These are phyloP conservation scores for Amphimallon solstitiale DNA, from an alignment of 2,888 invertebrate species.

Conservation along the genomic window DNA sequence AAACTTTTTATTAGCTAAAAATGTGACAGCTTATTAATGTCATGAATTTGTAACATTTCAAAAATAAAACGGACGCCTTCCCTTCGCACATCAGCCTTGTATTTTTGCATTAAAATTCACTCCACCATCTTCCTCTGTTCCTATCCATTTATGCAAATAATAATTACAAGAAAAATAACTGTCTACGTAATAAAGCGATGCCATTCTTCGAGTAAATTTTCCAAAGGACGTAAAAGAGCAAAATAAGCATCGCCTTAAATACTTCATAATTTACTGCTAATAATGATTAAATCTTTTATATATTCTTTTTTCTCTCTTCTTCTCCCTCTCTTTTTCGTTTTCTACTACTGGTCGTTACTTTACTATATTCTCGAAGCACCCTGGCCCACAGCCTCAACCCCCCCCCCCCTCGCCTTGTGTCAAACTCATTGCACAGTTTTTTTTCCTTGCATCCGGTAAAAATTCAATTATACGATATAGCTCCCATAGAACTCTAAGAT, in stretches of 20 bases:
- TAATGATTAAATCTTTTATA: neutral
- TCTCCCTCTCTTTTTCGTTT: neutral
- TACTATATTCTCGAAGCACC: neutral
- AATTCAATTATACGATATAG: conserved; percentile 5
- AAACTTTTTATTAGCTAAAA: conserved; percentile 26
- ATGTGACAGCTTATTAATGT: conserved; percentile 21
- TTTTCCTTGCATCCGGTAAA: neutral
- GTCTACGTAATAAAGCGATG: no score
- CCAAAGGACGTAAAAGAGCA: no score
- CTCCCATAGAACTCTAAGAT: neutral
- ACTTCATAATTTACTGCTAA: conserved; percentile 1
- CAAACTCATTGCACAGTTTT: neutral
- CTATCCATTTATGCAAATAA: conserved; percentile 24
- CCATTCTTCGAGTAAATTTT: no score
- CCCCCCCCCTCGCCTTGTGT: neutral
- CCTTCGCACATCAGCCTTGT: no score
- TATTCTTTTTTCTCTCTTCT: neutral
- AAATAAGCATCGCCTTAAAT: neutral
- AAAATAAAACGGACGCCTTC: neutral
- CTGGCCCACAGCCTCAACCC: neutral
- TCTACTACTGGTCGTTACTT: no score
- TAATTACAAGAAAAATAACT: conserved; percentile 27
- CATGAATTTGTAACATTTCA: conserved; percentile 11
- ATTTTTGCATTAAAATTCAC: conserved; percentile 5
- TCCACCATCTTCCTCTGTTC: neutral